Evolutionary conservation across 2,113 vertebrate species (phyloP), one percentile per base, ranked within the genome.

Genomic region (Centrocercus urophasianus): DNA sequence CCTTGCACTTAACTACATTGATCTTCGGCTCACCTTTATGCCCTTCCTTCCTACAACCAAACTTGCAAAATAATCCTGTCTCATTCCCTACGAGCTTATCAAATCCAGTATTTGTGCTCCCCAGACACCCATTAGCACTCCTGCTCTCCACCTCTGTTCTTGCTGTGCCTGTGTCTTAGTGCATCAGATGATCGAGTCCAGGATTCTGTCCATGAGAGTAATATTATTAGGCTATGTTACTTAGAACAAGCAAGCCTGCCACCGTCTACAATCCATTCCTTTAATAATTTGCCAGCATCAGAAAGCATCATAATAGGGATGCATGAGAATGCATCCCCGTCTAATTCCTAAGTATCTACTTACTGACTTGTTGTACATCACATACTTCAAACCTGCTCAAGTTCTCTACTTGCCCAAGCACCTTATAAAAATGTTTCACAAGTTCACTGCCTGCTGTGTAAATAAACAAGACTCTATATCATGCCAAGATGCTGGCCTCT

Each of bases 351-450:
- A 1, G 17, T 8, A 90, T 28, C 56, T 25, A 42, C 65, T 88
- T 90, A 92, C 64, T 77, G 70, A 67, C 47, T 19, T 74, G 11
- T 22, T 84, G 24, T 75, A 64, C 2, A 2, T 42, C 34, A 82
- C 78, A 78, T 89, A 75, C 84, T 86, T 57, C 2, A 4, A 91
- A 91, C 42, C 47, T 82, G 34, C 38, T 75, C 38, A 89, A 94
- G 83, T 48, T 70, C n/a, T 40, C 56, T 83, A 70, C 48, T 70
- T 75, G 36, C 50, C 38, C 47, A 59, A 40, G 16, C 17, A 57
- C 22, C 28, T 45, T 73, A 52, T 4, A 52, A 61, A 20, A 25
- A 47, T 3, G 5, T 52, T 74, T 48, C 61, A 69, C 20, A 83
- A 85, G 38, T 66, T 86, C 27, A 34, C 43, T 80, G 34, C 20